Percentiles rank a stretch among this genome's conserved stretches.
These are phyloP conservation scores for Turnix velox DNA, from an alignment of 2,113 vertebrate genomes.

Conservation along the genomic window DNA sequence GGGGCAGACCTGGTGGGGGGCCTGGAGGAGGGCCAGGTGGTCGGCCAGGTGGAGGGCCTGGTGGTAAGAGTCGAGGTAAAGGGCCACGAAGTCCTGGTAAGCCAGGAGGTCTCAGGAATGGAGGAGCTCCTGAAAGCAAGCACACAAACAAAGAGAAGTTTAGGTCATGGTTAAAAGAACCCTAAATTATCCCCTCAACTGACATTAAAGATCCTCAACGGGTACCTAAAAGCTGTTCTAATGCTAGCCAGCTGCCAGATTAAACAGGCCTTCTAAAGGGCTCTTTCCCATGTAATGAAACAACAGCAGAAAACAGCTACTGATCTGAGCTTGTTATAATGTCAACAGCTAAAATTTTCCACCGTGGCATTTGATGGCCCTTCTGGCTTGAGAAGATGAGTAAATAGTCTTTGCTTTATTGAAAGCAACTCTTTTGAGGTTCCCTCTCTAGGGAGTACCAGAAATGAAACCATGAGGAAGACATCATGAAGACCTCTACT, in stretches of 20 bases:
- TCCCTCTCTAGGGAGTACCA: not conserved
- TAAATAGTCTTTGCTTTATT: not conserved
- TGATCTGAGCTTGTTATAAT: not conserved
- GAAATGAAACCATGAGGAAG: not conserved
- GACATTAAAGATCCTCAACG: not conserved
- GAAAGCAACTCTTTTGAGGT: not conserved
- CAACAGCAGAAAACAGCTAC: not conserved
- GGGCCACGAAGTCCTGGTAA: constrained; percentile 90
- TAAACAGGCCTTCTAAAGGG: not conserved
- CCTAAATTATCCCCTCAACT: not conserved
- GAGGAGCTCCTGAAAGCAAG: constrained; percentile 84
- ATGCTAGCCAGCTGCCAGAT: not conserved
- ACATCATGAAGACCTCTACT: not conserved
- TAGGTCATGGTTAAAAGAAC: not conserved
- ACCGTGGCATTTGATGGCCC: not conserved
- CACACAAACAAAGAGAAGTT: not conserved
- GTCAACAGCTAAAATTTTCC: not conserved
- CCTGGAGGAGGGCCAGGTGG: constrained; percentile 94
- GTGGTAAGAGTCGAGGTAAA: constrained; percentile 90
- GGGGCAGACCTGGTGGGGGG: constrained; percentile 91
- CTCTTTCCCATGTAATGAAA: not conserved
- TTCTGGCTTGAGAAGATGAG: not conserved
- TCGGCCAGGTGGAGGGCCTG: constrained; percentile 91
- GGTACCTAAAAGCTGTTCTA: not conserved
- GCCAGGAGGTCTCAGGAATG: constrained; percentile 91